phyloP scores from a whole-genome alignment of 2,888 invertebrate genomes.

The Tetragonisca angustula region DNA sequence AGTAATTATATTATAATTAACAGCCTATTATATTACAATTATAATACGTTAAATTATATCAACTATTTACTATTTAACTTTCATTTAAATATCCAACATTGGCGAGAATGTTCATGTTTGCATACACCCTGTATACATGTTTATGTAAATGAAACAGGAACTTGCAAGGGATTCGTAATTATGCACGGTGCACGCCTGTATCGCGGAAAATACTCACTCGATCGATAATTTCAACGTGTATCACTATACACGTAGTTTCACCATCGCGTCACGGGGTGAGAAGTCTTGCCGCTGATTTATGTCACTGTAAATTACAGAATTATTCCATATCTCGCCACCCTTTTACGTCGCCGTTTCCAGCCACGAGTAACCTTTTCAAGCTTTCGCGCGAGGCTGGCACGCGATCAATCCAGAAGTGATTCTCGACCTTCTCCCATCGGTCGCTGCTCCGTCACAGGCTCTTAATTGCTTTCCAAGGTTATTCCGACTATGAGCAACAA shows the following conservation, averaged over 20 bases:
- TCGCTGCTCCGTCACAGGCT: constrained; percentile 39
- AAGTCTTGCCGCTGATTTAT: constrained; percentile 15
- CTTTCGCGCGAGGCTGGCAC: background rate
- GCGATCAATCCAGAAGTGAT: constrained; percentile 40
- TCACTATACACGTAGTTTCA: background rate
- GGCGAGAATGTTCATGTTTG: no score
- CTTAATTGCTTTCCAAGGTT: constrained; percentile 65
- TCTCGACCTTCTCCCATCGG: constrained; percentile 20
- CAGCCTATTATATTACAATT: no score
- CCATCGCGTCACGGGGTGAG: background rate
- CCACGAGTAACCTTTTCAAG: constrained; percentile 6
- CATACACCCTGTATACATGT: no score
- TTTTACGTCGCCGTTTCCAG: background rate
- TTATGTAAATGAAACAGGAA: background rate
- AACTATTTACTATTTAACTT: no score
- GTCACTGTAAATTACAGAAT: constrained; percentile 28
- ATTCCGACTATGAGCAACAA: constrained; percentile 32
- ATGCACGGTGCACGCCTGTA: background rate
- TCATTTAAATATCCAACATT: no score
- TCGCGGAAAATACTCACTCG: constrained; percentile 2
- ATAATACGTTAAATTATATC: no score
- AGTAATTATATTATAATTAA: no score
- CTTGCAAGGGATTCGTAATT: constrained; percentile 2
- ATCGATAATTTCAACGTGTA: constrained; percentile 25
- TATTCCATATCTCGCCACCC: constrained; percentile 7